A percentile compares a stretch with the other conserved stretches of the same genome.
Evolutionary conservation across 2,797 vertebrate species (phyloP).

Genomic region (Distichodus sexfasciatus): DNA sequence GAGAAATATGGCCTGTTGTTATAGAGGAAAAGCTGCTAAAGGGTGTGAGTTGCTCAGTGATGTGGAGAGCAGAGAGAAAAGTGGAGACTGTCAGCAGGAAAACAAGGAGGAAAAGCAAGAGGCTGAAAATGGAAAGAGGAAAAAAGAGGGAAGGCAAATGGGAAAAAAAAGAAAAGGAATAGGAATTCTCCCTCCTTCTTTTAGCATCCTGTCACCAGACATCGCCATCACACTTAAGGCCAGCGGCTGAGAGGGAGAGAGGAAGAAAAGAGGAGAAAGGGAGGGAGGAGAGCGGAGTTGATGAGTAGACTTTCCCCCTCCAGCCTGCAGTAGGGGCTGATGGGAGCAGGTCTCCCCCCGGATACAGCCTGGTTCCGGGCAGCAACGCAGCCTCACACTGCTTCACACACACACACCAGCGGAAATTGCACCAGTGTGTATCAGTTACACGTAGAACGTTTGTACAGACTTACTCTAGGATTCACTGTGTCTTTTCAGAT

Average conservation of each 20-base stretch:
- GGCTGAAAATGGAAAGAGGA: neutral
- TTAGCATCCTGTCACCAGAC: slow-evolving; percentile 19
- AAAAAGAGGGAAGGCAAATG: neutral
- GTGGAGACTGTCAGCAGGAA: neutral
- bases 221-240: neutral
- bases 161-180: neutral
- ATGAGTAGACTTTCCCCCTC: neutral
- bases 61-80: neutral
- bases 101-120: neutral
- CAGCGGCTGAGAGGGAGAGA: neutral
- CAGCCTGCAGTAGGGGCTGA: neutral
- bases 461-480: too few species aligned
- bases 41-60: neutral
- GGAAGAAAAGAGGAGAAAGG: neutral
- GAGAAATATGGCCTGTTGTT: neutral
- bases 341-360: neutral
- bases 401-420: neutral
- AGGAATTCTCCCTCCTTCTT: slow-evolving; percentile 9
- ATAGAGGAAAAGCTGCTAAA: neutral
- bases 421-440: too few species aligned
- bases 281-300: neutral
- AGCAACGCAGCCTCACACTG: neutral
- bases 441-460: too few species aligned
- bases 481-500: too few species aligned
- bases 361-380: slow-evolving; percentile 16